These are phyloP conservation scores for Lateolabrax maculatus DNA, from an alignment of 2,797 vertebrate species.

Conservation along the genomic window DNA sequence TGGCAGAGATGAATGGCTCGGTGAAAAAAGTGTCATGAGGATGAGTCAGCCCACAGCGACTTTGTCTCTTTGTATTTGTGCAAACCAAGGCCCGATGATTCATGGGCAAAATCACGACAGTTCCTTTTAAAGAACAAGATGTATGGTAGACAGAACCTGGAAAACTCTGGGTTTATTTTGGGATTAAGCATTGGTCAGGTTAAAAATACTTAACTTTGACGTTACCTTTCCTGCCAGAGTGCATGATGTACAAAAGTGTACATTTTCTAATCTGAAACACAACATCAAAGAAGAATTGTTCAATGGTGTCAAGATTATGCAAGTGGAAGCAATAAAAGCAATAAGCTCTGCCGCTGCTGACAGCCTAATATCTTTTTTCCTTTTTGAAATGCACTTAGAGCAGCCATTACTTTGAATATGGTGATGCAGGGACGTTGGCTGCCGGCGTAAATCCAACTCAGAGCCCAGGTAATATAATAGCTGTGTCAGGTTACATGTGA, in stretches of 20 bases:
- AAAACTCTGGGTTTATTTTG: constrained; percentile 47
- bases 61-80: constrained; percentile 60
- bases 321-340: constrained; percentile 58
- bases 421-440: constrained; percentile 60
- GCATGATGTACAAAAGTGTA: constrained; percentile 23
- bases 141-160: constrained; percentile 34
- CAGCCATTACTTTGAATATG: constrained; percentile 76
- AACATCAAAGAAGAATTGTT: constrained; percentile 37
- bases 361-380: constrained; percentile 58
- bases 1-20: constrained; percentile 56
- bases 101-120: constrained; percentile 54
- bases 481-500: constrained; percentile 67
- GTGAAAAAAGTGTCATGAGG: constrained; percentile 49
- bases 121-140: constrained; percentile 47
- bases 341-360: constrained; percentile 46
- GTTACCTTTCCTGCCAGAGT: constrained; percentile 9
- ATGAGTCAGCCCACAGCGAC: constrained; percentile 70
- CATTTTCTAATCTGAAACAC: constrained; percentile 39
- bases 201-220: constrained; percentile 43
- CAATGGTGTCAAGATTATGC: constrained; percentile 46
- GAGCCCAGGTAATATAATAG: constrained; percentile 75
- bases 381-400: constrained; percentile 73
- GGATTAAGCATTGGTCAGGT: constrained; percentile 37
- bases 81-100: constrained; percentile 69
- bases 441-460: constrained; percentile 66